phyloP scores from a whole-genome alignment of 1,140 invertebrate species.

The Cephus cinctus region DNA sequence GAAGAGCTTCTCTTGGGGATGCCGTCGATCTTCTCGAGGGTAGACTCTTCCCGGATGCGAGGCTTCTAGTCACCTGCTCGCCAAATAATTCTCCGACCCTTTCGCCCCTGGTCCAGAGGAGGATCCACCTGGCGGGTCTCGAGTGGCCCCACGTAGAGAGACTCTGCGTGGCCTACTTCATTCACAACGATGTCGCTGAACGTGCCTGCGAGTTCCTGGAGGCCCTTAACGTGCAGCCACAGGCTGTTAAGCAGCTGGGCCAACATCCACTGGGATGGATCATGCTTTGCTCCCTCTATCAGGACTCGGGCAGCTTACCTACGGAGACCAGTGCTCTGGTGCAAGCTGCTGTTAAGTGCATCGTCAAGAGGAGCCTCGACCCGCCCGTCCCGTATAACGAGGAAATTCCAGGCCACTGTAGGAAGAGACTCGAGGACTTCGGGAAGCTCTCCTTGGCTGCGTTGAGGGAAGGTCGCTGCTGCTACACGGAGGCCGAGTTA shows the following conservation, averaged over 20 bases:
- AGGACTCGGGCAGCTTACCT: conserved; percentile 41
- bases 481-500: conserved; percentile 53
- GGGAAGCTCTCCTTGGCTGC: conserved; percentile 53
- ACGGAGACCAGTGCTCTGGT: conserved; percentile 44
- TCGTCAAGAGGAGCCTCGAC: conserved; percentile 48
- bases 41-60: conserved; percentile 57
- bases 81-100: conserved; percentile 37
- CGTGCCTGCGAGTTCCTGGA: conserved; percentile 42
- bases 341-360: conserved; percentile 50
- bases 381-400: conserved; percentile 34
- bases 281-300: conserved; percentile 55
- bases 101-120: conserved; percentile 48
- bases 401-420: conserved; percentile 53
- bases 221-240: conserved; percentile 37
- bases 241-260: conserved; percentile 47
- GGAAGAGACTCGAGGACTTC: conserved; percentile 55
- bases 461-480: conserved; percentile 50
- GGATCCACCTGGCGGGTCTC: conserved; percentile 55
- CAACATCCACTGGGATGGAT: conserved; percentile 60
- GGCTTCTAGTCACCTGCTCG: conserved; percentile 58
- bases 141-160: conserved; percentile 58
- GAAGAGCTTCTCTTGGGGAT: conserved; percentile 50
- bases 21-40: conserved; percentile 58
- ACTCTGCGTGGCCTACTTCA: conserved; percentile 54
- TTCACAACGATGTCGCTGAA: conserved; percentile 47